Base-by-base conservation (phyloP, 2,888 invertebrate genomes). In the Tipula unca region DNA sequence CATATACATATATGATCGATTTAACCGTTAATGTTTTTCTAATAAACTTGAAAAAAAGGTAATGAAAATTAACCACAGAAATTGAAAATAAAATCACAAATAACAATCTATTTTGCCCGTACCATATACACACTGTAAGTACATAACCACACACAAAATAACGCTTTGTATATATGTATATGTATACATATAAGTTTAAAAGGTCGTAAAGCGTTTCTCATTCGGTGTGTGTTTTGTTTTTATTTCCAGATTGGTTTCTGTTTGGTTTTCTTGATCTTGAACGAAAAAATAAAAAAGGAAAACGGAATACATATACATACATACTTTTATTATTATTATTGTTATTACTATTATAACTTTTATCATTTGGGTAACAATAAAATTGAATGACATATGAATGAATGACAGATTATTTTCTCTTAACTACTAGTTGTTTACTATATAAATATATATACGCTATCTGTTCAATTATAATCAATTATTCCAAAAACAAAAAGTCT, bases 341-440 rank as follows among this genome's bases (percentile, higher is more conserved):
- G 25, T 69, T 69, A 25, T 69, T 10, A 69, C 69, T 48, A 48
- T 48, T 48, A n/a, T 48, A n/a, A 10, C 3, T 69, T 69, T 69
- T 25, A 69, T 69, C 69, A 69, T 69, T 69, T 69, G 25, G 25
- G 25, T 69, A 69, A 69, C 69, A 69, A 69, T 69, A 69, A 69
- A 69, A 69, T 69, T 69, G 69, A 69, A 69, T 69, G 69, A 69
- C 69, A 69, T 69, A 69, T 69, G 69, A 69, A 69, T 69, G 69
- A 69, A 69, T 83, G 83, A 83, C 83, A 83, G 29, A 83, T 83
- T 83, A 83, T 83, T 83, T 83, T 83, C 83, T 83, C 83, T 83
- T 83, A 83, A 32, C 35, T 83, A 29, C 32, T 32, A 13, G n/a
- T n/a, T n/a, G n/a, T n/a, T n/a, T 29, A 83, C 69, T 54, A 17